phyloP scores from a whole-genome alignment of 1,140 invertebrate species.

The Tetragnatha versicolor region DNA sequence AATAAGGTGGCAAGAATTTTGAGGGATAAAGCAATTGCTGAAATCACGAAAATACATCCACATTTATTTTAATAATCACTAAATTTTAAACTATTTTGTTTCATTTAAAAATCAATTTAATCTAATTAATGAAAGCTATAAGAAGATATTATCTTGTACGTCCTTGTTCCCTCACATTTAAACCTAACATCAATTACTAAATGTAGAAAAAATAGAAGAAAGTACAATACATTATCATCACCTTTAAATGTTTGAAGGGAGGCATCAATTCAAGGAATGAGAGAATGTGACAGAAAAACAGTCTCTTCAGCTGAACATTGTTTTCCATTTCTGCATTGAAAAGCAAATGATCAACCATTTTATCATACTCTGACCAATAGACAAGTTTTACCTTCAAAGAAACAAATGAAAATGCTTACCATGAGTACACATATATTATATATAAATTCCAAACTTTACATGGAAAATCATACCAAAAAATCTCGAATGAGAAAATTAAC shows the following conservation, averaged over 20 bases:
- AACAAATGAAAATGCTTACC: no score
- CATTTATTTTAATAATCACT: no score
- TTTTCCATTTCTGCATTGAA: neutral
- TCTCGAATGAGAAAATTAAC: neutral
- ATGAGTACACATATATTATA: no score
- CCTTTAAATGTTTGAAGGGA: constrained; percentile 41
- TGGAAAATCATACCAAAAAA: neutral
- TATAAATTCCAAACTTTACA: neutral
- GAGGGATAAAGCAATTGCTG: no score
- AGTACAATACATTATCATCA: neutral
- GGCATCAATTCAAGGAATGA: neutral
- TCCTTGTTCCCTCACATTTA: no score
- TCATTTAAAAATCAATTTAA: no score
- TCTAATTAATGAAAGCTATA: no score
- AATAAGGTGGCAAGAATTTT: no score
- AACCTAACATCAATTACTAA: neutral
- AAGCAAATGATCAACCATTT: neutral
- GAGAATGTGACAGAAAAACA: constrained; percentile 16
- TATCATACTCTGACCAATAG: constrained; percentile 1
- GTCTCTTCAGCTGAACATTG: neutral
- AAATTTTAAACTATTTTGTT: no score
- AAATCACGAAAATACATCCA: no score
- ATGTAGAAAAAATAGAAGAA: neutral
- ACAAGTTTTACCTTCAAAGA: neutral
- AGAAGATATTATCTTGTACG: no score